Conservation (phyloP, 2,888 invertebrate genomes). For the Acronicta psi region DNA sequence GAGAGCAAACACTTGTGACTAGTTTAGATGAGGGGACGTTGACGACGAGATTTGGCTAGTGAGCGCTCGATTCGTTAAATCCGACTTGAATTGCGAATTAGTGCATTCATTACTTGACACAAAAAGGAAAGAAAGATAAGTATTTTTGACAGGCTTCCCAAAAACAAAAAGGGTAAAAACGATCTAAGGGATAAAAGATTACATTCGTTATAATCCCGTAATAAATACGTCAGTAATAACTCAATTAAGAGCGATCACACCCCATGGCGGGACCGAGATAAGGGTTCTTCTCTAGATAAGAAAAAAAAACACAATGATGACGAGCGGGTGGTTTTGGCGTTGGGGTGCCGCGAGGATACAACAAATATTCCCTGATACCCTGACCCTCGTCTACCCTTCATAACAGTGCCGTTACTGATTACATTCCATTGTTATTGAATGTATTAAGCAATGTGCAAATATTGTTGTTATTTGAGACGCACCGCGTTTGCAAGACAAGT, state of each 20-base stretch:
- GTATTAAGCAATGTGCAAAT: constrained; percentile 77
- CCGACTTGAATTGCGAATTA: constrained; percentile 23
- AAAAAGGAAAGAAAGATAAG: background rate
- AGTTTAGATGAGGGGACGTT: constrained; percentile 62
- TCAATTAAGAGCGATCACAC: constrained; percentile 83
- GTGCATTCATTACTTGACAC: constrained; percentile 20
- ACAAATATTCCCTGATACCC: constrained; percentile 75
- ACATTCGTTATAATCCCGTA: constrained; percentile 68
- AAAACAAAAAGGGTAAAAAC: constrained; percentile 30
- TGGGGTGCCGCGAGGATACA: constrained; percentile 54
- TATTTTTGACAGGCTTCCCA: background rate
- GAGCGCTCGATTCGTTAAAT: constrained; percentile 49
- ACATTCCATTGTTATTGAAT: constrained; percentile 82
- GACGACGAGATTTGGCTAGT: constrained; percentile 66
- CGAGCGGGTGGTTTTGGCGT: constrained; percentile 69
- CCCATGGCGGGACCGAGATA: constrained; percentile 69
- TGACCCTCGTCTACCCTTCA: constrained; percentile 77
- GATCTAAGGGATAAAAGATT: constrained; percentile 19
- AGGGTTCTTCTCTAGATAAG: constrained; percentile 69
- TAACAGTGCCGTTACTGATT: constrained; percentile 77
- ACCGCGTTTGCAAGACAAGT: constrained; percentile 20
- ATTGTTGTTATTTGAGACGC: constrained; percentile 61
- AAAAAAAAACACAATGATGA: constrained; percentile 73
- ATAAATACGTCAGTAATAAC: constrained; percentile 83
- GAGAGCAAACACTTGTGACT: constrained; percentile 77